Percentiles rank a stretch among this genome's conserved stretches.
These are phyloP conservation scores for Cygnus atratus DNA, from an alignment of 2,113 vertebrate species.

Conservation along the genomic window DNA sequence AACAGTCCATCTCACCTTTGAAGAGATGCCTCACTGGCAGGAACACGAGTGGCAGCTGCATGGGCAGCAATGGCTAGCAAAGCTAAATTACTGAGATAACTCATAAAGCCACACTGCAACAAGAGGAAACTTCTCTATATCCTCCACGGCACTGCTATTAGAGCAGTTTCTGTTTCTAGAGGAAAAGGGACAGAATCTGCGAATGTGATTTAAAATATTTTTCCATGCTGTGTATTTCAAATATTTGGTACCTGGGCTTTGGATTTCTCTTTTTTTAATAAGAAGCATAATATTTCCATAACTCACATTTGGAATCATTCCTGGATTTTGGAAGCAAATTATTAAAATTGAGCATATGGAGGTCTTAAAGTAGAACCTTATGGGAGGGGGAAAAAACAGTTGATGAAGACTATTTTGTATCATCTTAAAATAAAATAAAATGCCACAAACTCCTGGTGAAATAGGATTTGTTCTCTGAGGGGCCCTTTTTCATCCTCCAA, in stretches of 20 bases:
- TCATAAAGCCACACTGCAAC: background rate
- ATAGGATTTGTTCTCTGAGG: background rate
- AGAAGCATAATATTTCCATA: conserved; percentile 75
- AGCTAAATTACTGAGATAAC: background rate
- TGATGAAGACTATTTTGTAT: conserved; percentile 70
- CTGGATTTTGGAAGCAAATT: conserved; percentile 76
- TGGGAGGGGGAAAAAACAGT: conserved; percentile 43
- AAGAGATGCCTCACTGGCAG: rapidly evolving
- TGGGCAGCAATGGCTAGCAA: background rate
- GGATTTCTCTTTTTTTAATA: conserved; percentile 65
- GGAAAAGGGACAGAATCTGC: conserved; percentile 37
- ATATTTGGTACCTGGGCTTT: conserved; percentile 65
- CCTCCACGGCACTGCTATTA: conserved; percentile 44
- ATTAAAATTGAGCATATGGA: conserved; percentile 83
- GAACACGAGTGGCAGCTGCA: background rate
- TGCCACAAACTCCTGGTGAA: conserved; percentile 41
- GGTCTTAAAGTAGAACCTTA: conserved; percentile 81
- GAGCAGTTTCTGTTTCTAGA: conserved; percentile 60
- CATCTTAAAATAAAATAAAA: conserved; percentile 71
- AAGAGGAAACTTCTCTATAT: conserved; percentile 53
- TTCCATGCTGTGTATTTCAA: conserved; percentile 24
- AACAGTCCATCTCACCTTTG: background rate
- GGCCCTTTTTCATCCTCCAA: background rate
- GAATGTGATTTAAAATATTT: conserved; percentile 54
- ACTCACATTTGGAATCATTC: conserved; percentile 76